Percentiles rank a stretch among this genome's conserved stretches.
Evolutionary conservation across 2,888 invertebrate species (phyloP).

Genomic region (Mesorhabditis sp.): DNA sequence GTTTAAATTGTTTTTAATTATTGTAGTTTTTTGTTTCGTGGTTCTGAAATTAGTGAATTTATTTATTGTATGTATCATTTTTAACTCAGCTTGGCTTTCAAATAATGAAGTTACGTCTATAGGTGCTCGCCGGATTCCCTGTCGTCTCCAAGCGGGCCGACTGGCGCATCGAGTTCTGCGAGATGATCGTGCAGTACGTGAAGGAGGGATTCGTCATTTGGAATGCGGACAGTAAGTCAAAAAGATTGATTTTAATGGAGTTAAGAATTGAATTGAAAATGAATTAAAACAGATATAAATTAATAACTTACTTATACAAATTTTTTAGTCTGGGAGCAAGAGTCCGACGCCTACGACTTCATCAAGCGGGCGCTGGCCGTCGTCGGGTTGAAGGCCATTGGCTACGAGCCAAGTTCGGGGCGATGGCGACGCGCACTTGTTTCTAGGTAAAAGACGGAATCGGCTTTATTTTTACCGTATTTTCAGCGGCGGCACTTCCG

Average conservation of each 20-base stretch:
- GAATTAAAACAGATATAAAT: not conserved
- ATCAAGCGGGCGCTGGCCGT: not conserved
- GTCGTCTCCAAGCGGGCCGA: not conserved
- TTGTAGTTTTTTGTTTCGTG: not conserved
- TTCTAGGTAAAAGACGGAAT: not conserved
- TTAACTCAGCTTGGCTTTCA: too few relatives aligned
- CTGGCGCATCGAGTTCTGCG: not conserved
- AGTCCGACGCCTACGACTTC: not conserved
- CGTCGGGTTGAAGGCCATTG: constrained; percentile 1
- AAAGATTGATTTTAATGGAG: not conserved
- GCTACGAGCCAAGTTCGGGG: not conserved
- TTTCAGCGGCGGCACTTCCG: not conserved
- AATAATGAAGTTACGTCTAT: not conserved
- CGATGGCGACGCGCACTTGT: not conserved
- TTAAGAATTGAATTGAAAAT: not conserved
- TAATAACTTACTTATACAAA: not conserved
- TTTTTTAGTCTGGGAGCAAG: not conserved
- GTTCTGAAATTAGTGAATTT: too few relatives aligned
- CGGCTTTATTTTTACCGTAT: not conserved
- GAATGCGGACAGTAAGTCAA: not conserved
- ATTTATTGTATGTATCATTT: too few relatives aligned
- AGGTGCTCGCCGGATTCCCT: not conserved
- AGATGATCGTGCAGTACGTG: not conserved
- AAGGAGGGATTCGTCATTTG: constrained; percentile 1
- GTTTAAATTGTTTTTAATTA: not conserved